These are phyloP conservation scores for Cyanoderma ruficeps DNA, from an alignment of 2,113 vertebrate species.

Conservation along the genomic window DNA sequence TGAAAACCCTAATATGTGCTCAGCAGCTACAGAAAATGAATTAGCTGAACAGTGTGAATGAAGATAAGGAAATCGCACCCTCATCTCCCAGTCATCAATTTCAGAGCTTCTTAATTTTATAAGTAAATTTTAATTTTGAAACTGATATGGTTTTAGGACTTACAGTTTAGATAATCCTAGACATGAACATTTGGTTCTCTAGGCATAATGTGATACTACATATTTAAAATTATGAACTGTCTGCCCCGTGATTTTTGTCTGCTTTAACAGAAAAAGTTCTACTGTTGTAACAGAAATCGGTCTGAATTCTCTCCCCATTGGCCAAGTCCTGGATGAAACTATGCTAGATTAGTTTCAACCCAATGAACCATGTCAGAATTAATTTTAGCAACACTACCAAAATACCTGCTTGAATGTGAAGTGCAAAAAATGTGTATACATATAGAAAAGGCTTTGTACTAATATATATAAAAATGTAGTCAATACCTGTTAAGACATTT, in stretches of 20 bases:
- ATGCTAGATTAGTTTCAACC: constrained; percentile 6
- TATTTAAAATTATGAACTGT: not conserved
- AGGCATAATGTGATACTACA: not conserved
- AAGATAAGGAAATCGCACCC: not conserved
- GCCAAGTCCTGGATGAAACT: not conserved
- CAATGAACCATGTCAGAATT: not conserved
- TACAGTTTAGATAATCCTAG: not conserved
- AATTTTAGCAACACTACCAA: not conserved
- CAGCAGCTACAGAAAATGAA: not conserved
- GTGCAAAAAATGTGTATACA: not conserved
- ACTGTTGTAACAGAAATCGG: not conserved
- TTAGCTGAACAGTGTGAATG: not conserved
- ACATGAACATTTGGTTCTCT: not conserved
- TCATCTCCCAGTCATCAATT: not conserved
- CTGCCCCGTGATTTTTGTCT: not conserved
- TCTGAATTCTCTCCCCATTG: not conserved
- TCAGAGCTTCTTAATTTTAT: not conserved
- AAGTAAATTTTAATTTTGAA: constrained; percentile 1
- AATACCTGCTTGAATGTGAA: not conserved
- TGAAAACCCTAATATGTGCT: not conserved
- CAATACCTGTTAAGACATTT: not conserved
- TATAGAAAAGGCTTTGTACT: not conserved
- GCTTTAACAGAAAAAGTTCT: constrained; percentile 2
- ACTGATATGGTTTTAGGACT: not conserved
- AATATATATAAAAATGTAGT: not conserved